Conservation (phyloP, 1,140 invertebrate genomes). For the Pararge aegeria region DNA sequence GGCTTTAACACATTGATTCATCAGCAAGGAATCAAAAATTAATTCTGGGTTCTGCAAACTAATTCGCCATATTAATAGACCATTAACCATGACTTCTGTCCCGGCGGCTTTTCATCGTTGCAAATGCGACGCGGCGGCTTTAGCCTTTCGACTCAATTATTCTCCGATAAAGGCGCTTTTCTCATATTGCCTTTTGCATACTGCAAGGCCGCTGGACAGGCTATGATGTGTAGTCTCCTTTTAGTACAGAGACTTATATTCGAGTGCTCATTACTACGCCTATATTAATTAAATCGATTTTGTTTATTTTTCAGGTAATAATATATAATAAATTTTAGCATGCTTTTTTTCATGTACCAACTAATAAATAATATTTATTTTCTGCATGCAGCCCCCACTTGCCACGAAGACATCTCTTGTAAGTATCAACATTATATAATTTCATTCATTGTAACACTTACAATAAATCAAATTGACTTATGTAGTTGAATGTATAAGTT, state of each 20-base stretch:
- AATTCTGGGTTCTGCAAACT: too few relatives aligned
- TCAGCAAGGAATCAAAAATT: too few relatives aligned
- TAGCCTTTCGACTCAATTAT: too few relatives aligned
- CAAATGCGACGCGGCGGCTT: too few relatives aligned
- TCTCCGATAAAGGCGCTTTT: too few relatives aligned
- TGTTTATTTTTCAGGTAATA: conserved; percentile 21
- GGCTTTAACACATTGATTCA: too few relatives aligned
- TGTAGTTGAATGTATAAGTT: neutral
- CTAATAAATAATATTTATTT: conserved; percentile 64
- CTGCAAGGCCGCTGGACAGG: too few relatives aligned
- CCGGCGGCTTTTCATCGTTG: too few relatives aligned
- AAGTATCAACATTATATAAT: conserved; percentile 49
- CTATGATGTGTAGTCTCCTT: too few relatives aligned
- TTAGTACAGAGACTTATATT: neutral
- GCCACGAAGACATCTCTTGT: conserved; percentile 76
- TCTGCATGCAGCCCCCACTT: conserved; percentile 78
- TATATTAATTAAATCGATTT: conserved; percentile 5
- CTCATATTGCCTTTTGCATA: too few relatives aligned
- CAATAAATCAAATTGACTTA: neutral
- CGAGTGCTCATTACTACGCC: neutral
- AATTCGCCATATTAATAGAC: too few relatives aligned
- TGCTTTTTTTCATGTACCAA: conserved; percentile 33
- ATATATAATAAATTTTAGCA: conserved; percentile 20
- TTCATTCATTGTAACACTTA: conserved; percentile 17
- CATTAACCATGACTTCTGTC: neutral